These are phyloP conservation scores for Ptiloglossa arizonensis DNA, from an alignment of 1,140 invertebrate species.

Conservation along the genomic window DNA sequence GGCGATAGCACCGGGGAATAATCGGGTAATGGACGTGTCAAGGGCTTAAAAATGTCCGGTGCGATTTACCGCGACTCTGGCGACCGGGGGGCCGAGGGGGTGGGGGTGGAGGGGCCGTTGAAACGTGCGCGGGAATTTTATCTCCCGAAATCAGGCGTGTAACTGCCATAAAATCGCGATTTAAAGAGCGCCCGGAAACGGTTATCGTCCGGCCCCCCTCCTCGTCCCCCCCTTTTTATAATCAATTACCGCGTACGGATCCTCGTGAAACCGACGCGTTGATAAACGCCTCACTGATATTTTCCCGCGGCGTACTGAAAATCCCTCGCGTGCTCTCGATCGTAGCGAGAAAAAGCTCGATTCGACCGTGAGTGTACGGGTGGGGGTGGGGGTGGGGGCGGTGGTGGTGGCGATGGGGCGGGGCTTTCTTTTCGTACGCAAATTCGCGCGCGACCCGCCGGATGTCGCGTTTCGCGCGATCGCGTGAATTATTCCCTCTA, in stretches of 20 bases:
- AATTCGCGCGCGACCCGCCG: not conserved
- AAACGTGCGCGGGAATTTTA: constrained; percentile 45
- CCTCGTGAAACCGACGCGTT: constrained; percentile 29
- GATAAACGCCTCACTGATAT: constrained; percentile 36
- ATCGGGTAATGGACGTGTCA: constrained; percentile 55
- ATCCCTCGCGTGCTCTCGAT: too few relatives aligned
- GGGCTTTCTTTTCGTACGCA: not conserved
- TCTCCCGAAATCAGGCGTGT: constrained; percentile 45
- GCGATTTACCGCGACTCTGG: constrained; percentile 41
- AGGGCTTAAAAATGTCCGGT: constrained; percentile 43
- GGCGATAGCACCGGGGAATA: constrained; percentile 38
- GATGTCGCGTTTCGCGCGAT: constrained; percentile 6
- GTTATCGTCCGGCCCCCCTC: constrained; percentile 12
- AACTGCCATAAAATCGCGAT: constrained; percentile 42
- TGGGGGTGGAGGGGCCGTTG: too few relatives aligned
- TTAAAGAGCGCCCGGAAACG: constrained; percentile 41
- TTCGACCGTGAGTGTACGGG: too few relatives aligned
- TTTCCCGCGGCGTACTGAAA: not conserved
- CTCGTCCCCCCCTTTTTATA: constrained; percentile 21
- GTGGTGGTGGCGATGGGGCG: too few relatives aligned
- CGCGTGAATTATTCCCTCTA: not conserved
- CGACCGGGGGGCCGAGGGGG: not conserved
- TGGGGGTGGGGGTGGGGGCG: too few relatives aligned
- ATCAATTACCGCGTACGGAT: constrained; percentile 41
- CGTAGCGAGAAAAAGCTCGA: not conserved